A percentile compares a stretch with the other conserved stretches of the same genome.
These are phyloP conservation scores for Elmis aenea DNA, from an alignment of 2,888 invertebrate genomes.

Conservation along the genomic window DNA sequence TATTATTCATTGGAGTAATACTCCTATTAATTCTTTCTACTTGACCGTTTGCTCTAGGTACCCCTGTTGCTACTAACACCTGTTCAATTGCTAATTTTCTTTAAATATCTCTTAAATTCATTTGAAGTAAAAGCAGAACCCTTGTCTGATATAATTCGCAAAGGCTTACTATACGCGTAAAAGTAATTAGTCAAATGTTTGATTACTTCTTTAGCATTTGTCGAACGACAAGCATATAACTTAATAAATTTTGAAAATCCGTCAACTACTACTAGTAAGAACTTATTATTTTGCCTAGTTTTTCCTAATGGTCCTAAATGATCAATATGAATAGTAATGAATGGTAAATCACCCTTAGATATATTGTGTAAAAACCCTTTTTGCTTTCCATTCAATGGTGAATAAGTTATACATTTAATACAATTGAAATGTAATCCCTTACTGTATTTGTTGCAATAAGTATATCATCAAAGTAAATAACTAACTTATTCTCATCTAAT, in stretches of 20 bases:
- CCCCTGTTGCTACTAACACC: slow-evolving; percentile 26
- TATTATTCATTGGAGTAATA: slow-evolving; percentile 27
- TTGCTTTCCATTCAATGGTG: slow-evolving; percentile 20
- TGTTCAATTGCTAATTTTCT: slow-evolving; percentile 22
- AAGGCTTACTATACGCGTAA: slow-evolving; percentile 21
- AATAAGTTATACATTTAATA: slow-evolving; percentile 30
- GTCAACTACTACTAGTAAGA: slow-evolving; percentile 30
- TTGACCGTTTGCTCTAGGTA: slow-evolving; percentile 33
- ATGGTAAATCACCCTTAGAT: slow-evolving; percentile 27
- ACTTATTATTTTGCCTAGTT: slow-evolving; percentile 14
- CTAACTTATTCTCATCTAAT: slow-evolving; percentile 14
- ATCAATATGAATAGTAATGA: slow-evolving; percentile 30
- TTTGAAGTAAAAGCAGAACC: slow-evolving; percentile 29
- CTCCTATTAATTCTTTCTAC: slow-evolving; percentile 24
- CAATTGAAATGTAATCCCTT: slow-evolving; percentile 29
- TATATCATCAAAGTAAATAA: slow-evolving; percentile 25
- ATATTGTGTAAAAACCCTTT: slow-evolving; percentile 30
- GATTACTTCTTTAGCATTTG: slow-evolving; percentile 19
- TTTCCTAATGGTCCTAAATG: slow-evolving; percentile 30
- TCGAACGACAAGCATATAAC: slow-evolving; percentile 23
- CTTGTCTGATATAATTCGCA: slow-evolving; percentile 26
- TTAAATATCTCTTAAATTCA: slow-evolving; percentile 24
- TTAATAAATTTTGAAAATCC: slow-evolving; percentile 30
- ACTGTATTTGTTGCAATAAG: slow-evolving; percentile 33
- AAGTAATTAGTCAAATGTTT: slow-evolving; percentile 23